phyloP scores from a whole-genome alignment of 1,140 invertebrate species.

The Papilio aristodemus region DNA sequence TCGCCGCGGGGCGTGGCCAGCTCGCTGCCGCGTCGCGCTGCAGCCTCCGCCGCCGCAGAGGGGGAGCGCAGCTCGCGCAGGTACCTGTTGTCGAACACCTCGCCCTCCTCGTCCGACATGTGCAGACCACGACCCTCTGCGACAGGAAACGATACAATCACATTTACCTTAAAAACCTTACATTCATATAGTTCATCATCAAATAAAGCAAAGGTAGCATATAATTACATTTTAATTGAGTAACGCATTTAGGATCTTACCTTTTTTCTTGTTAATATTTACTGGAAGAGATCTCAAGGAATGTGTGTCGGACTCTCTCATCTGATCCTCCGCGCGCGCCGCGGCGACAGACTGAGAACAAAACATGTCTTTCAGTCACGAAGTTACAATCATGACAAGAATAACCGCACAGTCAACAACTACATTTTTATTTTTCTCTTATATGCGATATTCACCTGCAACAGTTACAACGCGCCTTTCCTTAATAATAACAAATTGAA shows the following conservation, averaged over 20 bases:
- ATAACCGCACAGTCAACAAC: too few relatives aligned
- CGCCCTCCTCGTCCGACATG: slow-evolving; percentile 91
- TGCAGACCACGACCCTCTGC: slow-evolving; percentile 82
- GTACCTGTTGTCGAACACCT: slow-evolving; percentile 89
- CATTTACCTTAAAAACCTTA: too few relatives aligned
- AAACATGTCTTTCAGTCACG: neutral
- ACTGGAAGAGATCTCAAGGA: slow-evolving; percentile 65
- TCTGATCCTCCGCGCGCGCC: slow-evolving; percentile 46
- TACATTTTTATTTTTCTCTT: too few relatives aligned
- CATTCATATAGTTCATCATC: neutral
- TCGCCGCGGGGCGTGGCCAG: slow-evolving; percentile 33
- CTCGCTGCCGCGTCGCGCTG: slow-evolving; percentile 8
- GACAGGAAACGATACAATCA: too few relatives aligned
- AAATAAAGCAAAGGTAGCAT: too few relatives aligned
- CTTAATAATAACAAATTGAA: too few relatives aligned
- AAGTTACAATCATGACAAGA: neutral
- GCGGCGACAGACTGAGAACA: slow-evolving; percentile 42
- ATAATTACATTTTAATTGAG: too few relatives aligned
- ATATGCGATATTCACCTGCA: too few relatives aligned
- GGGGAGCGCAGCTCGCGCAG: slow-evolving; percentile 84
- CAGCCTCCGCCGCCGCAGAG: slow-evolving; percentile 37
- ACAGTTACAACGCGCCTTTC: too few relatives aligned
- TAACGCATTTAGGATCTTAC: slow-evolving; percentile 40
- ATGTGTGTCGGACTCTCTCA: slow-evolving; percentile 58
- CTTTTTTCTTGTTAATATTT: slow-evolving; percentile 48